Evolutionary conservation across 1,140 invertebrate genomes (phyloP), one percentile per base, ranked within the genome.

Genomic region (Druon quercuslanigerum): DNA sequence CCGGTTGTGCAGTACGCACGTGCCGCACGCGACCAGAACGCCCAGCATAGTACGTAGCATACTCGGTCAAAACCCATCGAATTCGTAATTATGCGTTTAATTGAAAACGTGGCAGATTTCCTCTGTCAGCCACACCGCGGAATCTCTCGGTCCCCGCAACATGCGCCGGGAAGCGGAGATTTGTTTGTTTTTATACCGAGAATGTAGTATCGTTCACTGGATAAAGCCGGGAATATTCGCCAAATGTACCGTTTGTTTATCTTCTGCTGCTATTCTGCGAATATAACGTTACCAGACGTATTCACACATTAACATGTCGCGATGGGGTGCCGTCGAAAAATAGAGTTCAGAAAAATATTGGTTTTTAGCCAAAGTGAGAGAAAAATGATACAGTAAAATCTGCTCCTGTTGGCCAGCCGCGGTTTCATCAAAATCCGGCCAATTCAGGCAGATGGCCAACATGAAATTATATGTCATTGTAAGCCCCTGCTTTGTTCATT

Each of bases 81-180:
- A 85, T 85, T 84, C 80, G 87, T 85, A 85, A 85, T 89, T 86
- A 87, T 88, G 83, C 82, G 83, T 86, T 87, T 87, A 86, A 88
- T 87, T 87, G 80, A 84, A 84, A 85, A 84, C 82, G 82, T 80
- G 79, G 78, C 79, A 77, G 74, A 76, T 77, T 77, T 74, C 76
- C 84, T 82, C 76, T 74, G 79, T 80, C 73, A 54, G 71, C 73
- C 77, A 77, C 72, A 78, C 71, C 60, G 60, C 73, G 51, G 54
- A n/a, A 3, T 79, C 40, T 19, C 13, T 40, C n/a, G 46, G 13
- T 74, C 75, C 72, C 20, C 54, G 12, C 60, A 57, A 57, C 33
- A 66, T 66, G 25, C 25, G 13, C 57, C n/a, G 5, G 33, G 14
- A 13, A 66, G 25, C 60, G 25, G 14, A 66, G 25, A 66, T 66